Evolutionary conservation across 1,140 invertebrate species (phyloP).

Genomic region (Agrypnia vestita): DNA sequence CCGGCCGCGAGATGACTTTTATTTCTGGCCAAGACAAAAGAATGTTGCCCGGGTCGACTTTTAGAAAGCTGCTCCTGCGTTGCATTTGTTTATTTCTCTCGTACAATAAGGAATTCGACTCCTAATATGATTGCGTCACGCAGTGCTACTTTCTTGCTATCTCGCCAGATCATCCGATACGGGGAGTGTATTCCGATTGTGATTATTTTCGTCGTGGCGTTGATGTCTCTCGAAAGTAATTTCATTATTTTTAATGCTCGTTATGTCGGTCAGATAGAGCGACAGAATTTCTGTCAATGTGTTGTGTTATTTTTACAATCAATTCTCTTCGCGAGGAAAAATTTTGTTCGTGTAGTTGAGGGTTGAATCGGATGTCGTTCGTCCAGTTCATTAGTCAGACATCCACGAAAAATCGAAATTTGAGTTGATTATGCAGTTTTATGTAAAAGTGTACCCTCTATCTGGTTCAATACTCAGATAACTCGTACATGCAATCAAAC

Average conservation of each 20-base stretch:
- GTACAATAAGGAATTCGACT: constrained; percentile 11
- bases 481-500: too few relatives aligned
- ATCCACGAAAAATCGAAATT: too few relatives aligned
- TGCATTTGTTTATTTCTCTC: constrained; percentile 39
- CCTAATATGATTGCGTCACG: constrained; percentile 50
- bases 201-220: neutral
- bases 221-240: constrained; percentile 9
- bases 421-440: too few relatives aligned
- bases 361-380: too few relatives aligned
- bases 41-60: constrained; percentile 42
- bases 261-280: neutral
- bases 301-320: too few relatives aligned
- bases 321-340: too few relatives aligned
- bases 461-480: too few relatives aligned
- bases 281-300: neutral
- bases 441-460: too few relatives aligned
- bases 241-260: neutral
- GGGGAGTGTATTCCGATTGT: constrained; percentile 3
- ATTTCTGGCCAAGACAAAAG: constrained; percentile 49
- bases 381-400: too few relatives aligned
- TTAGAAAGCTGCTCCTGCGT: constrained; percentile 50
- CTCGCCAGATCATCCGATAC: constrained; percentile 22
- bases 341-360: too few relatives aligned
- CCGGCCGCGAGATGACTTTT: constrained; percentile 45
- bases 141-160: constrained; percentile 7